These are phyloP conservation scores for Gopherus flavomarginatus DNA, from an alignment of 2,113 vertebrate species.

Conservation along the genomic window DNA sequence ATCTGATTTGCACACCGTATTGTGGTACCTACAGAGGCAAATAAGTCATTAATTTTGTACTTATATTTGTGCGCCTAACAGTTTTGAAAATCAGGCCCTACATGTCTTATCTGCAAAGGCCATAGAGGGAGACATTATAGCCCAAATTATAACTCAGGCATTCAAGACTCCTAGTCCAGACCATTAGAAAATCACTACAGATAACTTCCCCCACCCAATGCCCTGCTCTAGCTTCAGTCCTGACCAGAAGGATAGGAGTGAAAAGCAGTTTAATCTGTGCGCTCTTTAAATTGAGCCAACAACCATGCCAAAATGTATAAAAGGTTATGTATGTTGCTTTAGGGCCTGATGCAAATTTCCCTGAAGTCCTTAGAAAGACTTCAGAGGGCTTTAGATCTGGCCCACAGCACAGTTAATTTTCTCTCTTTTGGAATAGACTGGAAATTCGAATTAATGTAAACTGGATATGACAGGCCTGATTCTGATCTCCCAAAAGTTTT, in stretches of 20 bases:
- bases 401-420: conserved; percentile 5
- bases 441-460: conserved; percentile 24
- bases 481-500: not conserved
- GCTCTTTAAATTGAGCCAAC: not conserved
- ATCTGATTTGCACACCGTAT: not conserved
- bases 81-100: not conserved
- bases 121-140: not conserved
- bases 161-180: not conserved
- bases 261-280: not conserved
- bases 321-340: conserved; percentile 4
- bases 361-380: not conserved
- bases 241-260: not conserved
- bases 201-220: not conserved
- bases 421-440: conserved; percentile 20
- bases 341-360: conserved; percentile 3
- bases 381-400: conserved; percentile 48
- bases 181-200: not conserved
- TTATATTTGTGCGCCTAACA: not conserved
- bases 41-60: not conserved
- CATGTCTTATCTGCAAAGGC: not conserved
- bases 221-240: not conserved
- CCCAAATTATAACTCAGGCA: not conserved
- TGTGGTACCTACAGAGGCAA: not conserved
- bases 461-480: not conserved
- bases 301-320: not conserved